Evolutionary conservation across 2,888 invertebrate species (phyloP), one percentile per base, ranked within the genome.

Genomic region (Reticulitermes lucifugus): DNA sequence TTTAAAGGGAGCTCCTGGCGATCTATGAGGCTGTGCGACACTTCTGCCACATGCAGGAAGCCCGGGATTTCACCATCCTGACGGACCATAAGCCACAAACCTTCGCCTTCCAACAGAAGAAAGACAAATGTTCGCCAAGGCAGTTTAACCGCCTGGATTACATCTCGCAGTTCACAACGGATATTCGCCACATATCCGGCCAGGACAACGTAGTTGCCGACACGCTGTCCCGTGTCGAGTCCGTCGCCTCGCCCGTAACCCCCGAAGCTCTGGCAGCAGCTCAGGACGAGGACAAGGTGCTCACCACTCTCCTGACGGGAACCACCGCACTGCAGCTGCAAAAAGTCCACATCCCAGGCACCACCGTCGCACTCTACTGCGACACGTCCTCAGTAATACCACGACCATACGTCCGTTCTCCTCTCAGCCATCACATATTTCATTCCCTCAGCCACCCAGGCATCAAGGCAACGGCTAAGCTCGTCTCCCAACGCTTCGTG

Each of bases 401-500:
- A 9, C 35, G n/a, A 7, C 71, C 71, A 1, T 71, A 71, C 12
- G 71, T 35, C 25, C 71, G 35, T 6, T 5, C 71, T 25, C 71
- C 14, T 29, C 25, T 71, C 9, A 4, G 71, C 5, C 71, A 0
- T 18, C 46, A 46, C 0, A 6, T 46, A 12, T 46, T 46, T 5
- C 35, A 29, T 9, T 6, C 7, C 0, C 25, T 71, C 29, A 1
- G 12, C 1, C 71, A 71, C 35, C 71, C 35, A 18, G 71, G 71
- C 1, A 29, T 25, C 14, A 70, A 41, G 6, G 85, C 85, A 22
- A 43, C 84, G 1, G n/a, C 25, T 10, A 75, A 70, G 35, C 51
- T 87, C 25, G 59, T 83, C 59, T 55, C 79, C 55, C 82, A 87
- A 25, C 9, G 73, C 1, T 88, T 71, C 73, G 82, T 88, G 0